Percentiles rank a stretch among this genome's conserved stretches.
Evolutionary conservation across 2,888 invertebrate genomes (phyloP).

Genomic region (Thumatha senex): DNA sequence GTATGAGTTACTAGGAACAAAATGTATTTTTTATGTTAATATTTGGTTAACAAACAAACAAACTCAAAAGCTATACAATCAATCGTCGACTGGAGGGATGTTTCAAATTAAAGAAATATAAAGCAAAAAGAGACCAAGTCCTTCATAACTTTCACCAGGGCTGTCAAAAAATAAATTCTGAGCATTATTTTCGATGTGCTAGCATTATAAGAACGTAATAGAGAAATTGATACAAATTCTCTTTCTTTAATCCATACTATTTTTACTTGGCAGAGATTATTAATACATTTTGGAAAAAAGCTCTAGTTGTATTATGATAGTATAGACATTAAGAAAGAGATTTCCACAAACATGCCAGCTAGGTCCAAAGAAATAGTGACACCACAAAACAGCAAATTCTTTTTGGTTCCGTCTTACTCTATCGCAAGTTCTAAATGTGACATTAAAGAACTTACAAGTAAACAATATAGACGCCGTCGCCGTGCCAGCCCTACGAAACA

Average conservation of each 20-base stretch:
- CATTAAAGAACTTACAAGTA: too few relatives aligned
- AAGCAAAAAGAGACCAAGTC: constrained; percentile 24
- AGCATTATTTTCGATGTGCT: too few relatives aligned
- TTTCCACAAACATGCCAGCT: too few relatives aligned
- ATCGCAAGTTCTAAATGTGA: too few relatives aligned
- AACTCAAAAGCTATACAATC: constrained; percentile 22
- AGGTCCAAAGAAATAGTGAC: too few relatives aligned
- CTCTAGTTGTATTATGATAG: background rate
- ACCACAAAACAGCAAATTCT: too few relatives aligned
- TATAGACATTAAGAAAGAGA: too few relatives aligned
- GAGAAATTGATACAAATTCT: too few relatives aligned
- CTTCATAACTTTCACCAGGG: background rate
- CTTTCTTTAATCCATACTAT: too few relatives aligned
- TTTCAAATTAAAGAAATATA: constrained; percentile 12
- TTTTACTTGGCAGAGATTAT: background rate
- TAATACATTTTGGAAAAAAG: background rate
- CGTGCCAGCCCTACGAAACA: constrained; percentile 21
- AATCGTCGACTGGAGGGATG: constrained; percentile 30
- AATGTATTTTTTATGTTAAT: constrained; percentile 18
- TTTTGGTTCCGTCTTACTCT: too few relatives aligned
- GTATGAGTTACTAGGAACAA: background rate
- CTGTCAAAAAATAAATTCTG: constrained; percentile 1
- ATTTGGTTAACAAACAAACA: constrained; percentile 25
- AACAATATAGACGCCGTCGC: background rate
- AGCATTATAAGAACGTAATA: background rate